Evolutionary conservation across 2,797 vertebrate species (phyloP).

Genomic region (Aldrovandia affinis): DNA sequence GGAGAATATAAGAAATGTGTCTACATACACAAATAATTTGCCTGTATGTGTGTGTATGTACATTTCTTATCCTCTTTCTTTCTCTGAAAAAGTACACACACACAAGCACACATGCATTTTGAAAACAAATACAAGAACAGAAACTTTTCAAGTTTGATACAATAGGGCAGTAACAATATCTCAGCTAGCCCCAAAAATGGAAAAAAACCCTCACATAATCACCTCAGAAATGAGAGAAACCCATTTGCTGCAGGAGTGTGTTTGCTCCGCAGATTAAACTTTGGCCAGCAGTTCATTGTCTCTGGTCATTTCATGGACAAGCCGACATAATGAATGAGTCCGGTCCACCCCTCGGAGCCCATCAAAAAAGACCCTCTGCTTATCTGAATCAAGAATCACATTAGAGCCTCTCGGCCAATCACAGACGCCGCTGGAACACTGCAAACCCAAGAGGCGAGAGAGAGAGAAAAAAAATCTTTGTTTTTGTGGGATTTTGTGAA

Average conservation of each 20-base stretch:
- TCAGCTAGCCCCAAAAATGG: conserved; percentile 36
- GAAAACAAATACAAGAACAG: conserved; percentile 37
- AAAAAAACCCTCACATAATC: background rate
- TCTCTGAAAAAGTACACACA: background rate
- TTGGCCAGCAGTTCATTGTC: conserved; percentile 82
- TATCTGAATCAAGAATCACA: conserved; percentile 77
- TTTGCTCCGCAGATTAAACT: conserved; percentile 77
- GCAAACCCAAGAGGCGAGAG: conserved; percentile 68
- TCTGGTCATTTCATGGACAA: conserved; percentile 81
- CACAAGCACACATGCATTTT: conserved; percentile 33
- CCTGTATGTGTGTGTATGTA: background rate
- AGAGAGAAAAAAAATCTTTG: conserved; percentile 64
- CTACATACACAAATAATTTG: no score
- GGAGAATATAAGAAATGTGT: background rate
- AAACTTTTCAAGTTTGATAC: conserved; percentile 37
- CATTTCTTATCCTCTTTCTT: background rate
- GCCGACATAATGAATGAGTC: conserved; percentile 88
- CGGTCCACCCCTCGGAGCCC: conserved; percentile 86
- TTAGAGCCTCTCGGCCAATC: conserved; percentile 71
- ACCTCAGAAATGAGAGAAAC: conserved; percentile 50
- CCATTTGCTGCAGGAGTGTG: conserved; percentile 76
- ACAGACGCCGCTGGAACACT: conserved; percentile 51
- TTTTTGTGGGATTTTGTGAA: conserved; percentile 77
- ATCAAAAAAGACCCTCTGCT: conserved; percentile 60
- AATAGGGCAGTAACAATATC: conserved; percentile 13